These are phyloP conservation scores for Neofelis nebulosa DNA, from an alignment of 2,113 vertebrate genomes.

Conservation along the genomic window DNA sequence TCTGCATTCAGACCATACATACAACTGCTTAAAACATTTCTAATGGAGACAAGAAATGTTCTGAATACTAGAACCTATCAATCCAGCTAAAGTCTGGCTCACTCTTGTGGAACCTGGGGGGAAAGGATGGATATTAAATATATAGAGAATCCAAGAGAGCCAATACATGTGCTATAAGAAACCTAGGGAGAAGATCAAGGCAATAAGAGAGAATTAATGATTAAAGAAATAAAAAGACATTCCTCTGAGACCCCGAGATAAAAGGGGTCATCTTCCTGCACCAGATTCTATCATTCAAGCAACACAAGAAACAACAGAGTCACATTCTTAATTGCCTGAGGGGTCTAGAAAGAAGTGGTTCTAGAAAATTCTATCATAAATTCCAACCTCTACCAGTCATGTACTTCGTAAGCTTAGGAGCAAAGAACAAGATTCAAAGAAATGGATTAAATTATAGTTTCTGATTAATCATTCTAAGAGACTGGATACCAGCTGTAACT, in stretches of 20 bases:
- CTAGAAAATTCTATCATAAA: neutral
- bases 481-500: neutral
- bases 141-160: neutral
- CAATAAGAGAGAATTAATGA: neutral
- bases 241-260: neutral
- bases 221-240: neutral
- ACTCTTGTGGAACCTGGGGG: neutral
- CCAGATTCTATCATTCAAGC: neutral
- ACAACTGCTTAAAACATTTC: neutral
- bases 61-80: neutral
- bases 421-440: neutral
- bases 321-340: neutral
- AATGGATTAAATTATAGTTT: neutral
- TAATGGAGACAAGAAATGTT: neutral
- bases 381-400: neutral
- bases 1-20: neutral
- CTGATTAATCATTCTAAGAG: neutral
- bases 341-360: neutral
- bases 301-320: neutral
- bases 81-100: neutral
- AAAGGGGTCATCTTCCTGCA: neutral
- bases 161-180: neutral
- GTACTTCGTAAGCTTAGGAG: neutral
- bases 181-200: neutral
- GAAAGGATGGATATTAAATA: neutral